Evolutionary conservation across 2,888 invertebrate species (phyloP).

Genomic region (Luperina nickerlii): DNA sequence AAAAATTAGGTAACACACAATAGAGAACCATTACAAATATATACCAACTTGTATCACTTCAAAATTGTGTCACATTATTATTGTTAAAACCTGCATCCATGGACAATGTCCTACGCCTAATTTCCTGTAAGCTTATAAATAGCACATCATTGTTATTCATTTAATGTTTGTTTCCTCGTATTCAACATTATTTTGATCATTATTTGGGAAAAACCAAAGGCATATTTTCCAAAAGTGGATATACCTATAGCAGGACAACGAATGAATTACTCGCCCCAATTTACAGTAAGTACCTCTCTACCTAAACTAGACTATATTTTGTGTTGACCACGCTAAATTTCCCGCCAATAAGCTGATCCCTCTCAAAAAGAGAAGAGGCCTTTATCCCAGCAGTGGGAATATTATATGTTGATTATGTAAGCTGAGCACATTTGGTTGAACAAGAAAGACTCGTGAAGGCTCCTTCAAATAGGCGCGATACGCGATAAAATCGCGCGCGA

Average conservation of each 20-base stretch:
- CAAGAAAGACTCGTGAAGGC: too few relatives aligned
- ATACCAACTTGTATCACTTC: not conserved
- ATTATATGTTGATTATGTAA: too few relatives aligned
- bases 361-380: not conserved
- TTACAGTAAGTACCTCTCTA: not conserved
- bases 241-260: not conserved
- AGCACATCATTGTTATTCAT: not conserved
- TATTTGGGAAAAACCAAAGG: slow-evolving; percentile 13
- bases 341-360: not conserved
- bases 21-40: too few relatives aligned
- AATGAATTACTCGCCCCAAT: too few relatives aligned
- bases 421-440: too few relatives aligned
- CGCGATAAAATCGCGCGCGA: too few relatives aligned
- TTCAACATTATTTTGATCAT: not conserved
- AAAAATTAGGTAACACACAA: too few relatives aligned
- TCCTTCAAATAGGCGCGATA: too few relatives aligned
- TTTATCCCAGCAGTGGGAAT: too few relatives aligned
- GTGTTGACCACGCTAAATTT: not conserved
- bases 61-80: not conserved
- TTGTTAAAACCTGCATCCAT: not conserved
- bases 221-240: not conserved
- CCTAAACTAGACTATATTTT: not conserved
- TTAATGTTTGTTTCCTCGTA: slow-evolving; percentile 5
- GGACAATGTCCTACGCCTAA: slow-evolving; percentile 7
- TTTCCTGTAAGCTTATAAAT: slow-evolving; percentile 38